A percentile compares a stretch with the other conserved stretches of the same genome.
Evolutionary conservation across 92 coral and sea anemone genomes (phyloP).

Genomic region (Parazoanthus darwini): DNA sequence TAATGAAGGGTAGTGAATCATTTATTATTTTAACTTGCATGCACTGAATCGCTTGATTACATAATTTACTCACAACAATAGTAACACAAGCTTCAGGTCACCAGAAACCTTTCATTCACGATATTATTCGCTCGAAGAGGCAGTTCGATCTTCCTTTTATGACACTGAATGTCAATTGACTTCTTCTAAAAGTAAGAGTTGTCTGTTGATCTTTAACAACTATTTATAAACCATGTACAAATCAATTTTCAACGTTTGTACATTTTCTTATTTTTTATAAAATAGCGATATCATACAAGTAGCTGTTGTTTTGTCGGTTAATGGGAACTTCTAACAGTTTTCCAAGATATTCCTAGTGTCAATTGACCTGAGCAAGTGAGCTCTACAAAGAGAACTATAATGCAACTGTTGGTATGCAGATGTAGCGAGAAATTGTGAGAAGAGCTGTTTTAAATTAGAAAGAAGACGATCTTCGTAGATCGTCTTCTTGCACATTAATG

Average conservation of each 20-base stretch:
- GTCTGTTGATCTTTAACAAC: background rate
- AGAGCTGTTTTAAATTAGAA: background rate
- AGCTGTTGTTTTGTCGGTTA: background rate
- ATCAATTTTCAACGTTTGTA: too few species aligned
- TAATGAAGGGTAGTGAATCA: conserved; percentile 16
- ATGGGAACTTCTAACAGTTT: too few species aligned
- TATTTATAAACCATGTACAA: too few species aligned
- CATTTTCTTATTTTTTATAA: too few species aligned
- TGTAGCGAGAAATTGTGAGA: background rate
- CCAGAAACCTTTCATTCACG: background rate
- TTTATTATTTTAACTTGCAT: conserved; percentile 3
- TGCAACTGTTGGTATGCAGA: background rate
- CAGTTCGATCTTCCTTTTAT: too few species aligned
- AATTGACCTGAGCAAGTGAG: background rate
- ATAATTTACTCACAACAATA: conserved; percentile 22
- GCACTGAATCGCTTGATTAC: conserved; percentile 11
- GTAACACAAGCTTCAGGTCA: conserved; percentile 24
- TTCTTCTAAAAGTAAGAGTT: background rate
- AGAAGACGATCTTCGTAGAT: too few species aligned
- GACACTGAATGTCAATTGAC: background rate
- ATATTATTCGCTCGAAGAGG: background rate
- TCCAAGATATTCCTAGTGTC: background rate
- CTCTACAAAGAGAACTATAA: too few species aligned
- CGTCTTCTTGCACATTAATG: too few species aligned
- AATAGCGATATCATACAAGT: background rate